Percentiles rank a stretch among this genome's conserved stretches.
phyloP scores from a whole-genome alignment of 2,888 invertebrate genomes.

The Drosophila fulvimacula region DNA sequence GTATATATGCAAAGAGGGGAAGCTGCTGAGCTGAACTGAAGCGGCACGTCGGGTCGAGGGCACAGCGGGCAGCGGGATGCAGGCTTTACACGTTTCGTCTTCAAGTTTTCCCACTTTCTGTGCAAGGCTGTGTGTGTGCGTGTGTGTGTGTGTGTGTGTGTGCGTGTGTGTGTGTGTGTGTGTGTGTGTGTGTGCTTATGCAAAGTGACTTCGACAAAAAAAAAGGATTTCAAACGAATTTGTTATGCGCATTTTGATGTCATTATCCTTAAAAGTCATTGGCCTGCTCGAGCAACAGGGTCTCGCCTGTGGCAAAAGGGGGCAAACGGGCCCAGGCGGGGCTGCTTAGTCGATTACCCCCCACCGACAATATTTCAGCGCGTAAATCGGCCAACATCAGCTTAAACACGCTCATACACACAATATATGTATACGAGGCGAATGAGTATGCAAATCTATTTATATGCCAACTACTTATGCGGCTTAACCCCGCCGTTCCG shows the following conservation, averaged over 20 bases:
- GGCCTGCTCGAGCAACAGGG: slow-evolving; percentile 43
- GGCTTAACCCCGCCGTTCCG: slow-evolving; percentile 31
- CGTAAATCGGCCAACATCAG: slow-evolving; percentile 35
- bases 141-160: slow-evolving; percentile 39
- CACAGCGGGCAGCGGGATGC: neutral
- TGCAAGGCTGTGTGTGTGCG: neutral
- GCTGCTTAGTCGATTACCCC: slow-evolving; percentile 11
- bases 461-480: slow-evolving; percentile 68
- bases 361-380: slow-evolving; percentile 6
- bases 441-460: slow-evolving; percentile 69
- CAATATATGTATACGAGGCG: slow-evolving; percentile 10
- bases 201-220: slow-evolving; percentile 52
- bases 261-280: slow-evolving; percentile 75
- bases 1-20: neutral
- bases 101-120: slow-evolving; percentile 36
- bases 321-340: neutral
- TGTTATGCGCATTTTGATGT: slow-evolving; percentile 77
- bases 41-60: neutral
- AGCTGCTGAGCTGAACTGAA: neutral
- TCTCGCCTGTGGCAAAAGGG: neutral
- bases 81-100: slow-evolving; percentile 41
- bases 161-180: slow-evolving; percentile 29
- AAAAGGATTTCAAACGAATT: slow-evolving; percentile 75
- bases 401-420: slow-evolving; percentile 23
- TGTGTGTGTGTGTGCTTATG: slow-evolving; percentile 49